Percentiles rank a stretch among this genome's conserved stretches.
Conservation (phyloP, 2,113 vertebrate species). For the Coracopsis vasa region DNA sequence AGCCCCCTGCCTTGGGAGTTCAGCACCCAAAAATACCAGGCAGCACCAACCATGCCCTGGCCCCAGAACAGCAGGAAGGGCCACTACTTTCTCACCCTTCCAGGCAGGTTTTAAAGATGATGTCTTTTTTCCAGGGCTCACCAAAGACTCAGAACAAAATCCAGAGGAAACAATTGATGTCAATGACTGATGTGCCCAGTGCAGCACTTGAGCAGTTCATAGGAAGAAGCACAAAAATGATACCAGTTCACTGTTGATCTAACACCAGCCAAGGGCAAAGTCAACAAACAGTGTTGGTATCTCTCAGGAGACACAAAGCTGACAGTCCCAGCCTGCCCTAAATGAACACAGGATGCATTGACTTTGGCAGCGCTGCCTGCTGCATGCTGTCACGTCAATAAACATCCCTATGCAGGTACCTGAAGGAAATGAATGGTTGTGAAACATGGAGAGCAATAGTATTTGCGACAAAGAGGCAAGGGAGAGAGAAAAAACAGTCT, state of each 20-base stretch:
- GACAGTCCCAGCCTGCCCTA: neutral
- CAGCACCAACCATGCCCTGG: neutral
- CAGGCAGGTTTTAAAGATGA: neutral
- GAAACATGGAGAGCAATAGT: neutral
- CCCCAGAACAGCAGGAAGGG: neutral
- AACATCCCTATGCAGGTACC: neutral
- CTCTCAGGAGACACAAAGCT: neutral
- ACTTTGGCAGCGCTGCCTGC: neutral
- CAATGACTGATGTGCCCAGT: neutral
- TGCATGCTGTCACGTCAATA: conserved; percentile 16
- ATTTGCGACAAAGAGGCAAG: neutral
- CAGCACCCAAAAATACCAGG: neutral
- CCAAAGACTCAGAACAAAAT: conserved; percentile 3
- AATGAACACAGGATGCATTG: neutral
- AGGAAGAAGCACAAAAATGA: conserved; percentile 42
- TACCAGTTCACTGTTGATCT: conserved; percentile 8
- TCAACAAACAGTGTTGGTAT: conserved; percentile 34
- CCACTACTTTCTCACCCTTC: neutral
- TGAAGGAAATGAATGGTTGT: neutral
- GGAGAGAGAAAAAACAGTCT: neutral
- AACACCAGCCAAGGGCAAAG: conserved; percentile 19
- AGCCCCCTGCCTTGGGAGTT: neutral
- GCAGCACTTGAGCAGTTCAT: neutral
- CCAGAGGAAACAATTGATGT: neutral
- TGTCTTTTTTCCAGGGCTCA: neutral